Percentiles rank a stretch among this genome's conserved stretches.
Conservation (phyloP, 2,797 vertebrate genomes). For the Cynopterus sphinx region DNA sequence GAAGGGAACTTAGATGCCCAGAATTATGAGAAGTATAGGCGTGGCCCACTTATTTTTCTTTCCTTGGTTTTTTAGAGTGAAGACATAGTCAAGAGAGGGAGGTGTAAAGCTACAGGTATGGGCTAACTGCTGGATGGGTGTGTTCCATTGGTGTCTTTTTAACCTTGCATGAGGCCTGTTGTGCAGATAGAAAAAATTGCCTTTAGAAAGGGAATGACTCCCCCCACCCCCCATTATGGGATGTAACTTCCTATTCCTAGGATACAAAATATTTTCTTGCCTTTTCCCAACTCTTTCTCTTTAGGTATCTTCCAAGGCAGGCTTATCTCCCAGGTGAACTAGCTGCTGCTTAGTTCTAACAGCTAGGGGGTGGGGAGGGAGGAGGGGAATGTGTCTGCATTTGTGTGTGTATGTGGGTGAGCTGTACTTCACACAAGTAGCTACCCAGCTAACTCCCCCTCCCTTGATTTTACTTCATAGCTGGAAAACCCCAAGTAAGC, state of each 20-base stretch:
- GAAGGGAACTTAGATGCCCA: background rate
- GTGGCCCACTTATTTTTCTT: conserved; percentile 65
- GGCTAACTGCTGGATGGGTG: conserved; percentile 50
- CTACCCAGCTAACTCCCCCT: background rate
- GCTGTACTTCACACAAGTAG: background rate
- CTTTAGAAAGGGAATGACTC: conserved; percentile 52
- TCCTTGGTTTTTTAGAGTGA: conserved; percentile 81
- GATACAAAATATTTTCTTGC: conserved; percentile 6
- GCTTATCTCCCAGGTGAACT: background rate
- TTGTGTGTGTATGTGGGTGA: too few relatives aligned
- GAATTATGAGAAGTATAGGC: background rate
- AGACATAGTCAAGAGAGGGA: conserved; percentile 79
- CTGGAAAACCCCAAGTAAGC: background rate
- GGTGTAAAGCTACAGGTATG: conserved; percentile 81
- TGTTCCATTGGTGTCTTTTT: conserved; percentile 32
- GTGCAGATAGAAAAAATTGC: conserved; percentile 47
- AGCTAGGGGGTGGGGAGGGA: background rate
- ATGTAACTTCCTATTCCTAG: background rate
- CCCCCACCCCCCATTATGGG: background rate
- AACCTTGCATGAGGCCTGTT: conserved; percentile 68
- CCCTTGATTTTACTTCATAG: background rate
- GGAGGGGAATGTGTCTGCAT: background rate
- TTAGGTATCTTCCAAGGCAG: conserved; percentile 19
- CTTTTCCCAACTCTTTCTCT: background rate
- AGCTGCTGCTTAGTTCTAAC: background rate